phyloP scores from a whole-genome alignment of 2,888 invertebrate genomes.

The Macaria notata region DNA sequence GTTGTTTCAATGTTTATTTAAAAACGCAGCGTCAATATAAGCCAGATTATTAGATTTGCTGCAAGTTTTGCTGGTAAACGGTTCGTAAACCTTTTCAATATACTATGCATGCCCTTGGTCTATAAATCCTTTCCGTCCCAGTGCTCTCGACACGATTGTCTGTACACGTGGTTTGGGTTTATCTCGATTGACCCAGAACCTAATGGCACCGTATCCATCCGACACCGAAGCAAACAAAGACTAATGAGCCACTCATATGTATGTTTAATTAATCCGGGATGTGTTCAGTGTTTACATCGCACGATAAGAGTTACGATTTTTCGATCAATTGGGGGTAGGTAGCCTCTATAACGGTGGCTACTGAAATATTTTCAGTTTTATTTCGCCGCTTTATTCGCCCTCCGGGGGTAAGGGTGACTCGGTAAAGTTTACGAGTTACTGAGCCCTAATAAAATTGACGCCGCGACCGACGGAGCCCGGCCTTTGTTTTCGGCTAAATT shows the following conservation, averaged over 20 bases:
- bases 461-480: neutral
- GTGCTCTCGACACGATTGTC: neutral
- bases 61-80: too few species aligned
- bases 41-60: too few species aligned
- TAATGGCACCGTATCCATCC: slow-evolving; percentile 10
- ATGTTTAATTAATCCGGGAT: slow-evolving; percentile 38
- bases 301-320: slow-evolving; percentile 22
- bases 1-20: neutral
- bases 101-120: neutral
- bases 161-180: neutral
- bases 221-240: slow-evolving; percentile 30
- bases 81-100: too few species aligned
- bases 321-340: slow-evolving; percentile 23
- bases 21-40: neutral
- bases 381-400: slow-evolving; percentile 8
- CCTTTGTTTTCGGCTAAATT: slow-evolving; percentile 3
- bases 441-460: slow-evolving; percentile 20
- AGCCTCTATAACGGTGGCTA: neutral
- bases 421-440: slow-evolving; percentile 17
- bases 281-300: slow-evolving; percentile 34
- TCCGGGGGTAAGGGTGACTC: neutral
- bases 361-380: slow-evolving; percentile 13
- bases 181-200: slow-evolving; percentile 9
- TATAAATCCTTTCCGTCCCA: slow-evolving; percentile 7
- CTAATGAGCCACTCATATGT: slow-evolving; percentile 26